Evolutionary conservation across 2,888 invertebrate species (phyloP).

Genomic region (Agrotis exclamationis): DNA sequence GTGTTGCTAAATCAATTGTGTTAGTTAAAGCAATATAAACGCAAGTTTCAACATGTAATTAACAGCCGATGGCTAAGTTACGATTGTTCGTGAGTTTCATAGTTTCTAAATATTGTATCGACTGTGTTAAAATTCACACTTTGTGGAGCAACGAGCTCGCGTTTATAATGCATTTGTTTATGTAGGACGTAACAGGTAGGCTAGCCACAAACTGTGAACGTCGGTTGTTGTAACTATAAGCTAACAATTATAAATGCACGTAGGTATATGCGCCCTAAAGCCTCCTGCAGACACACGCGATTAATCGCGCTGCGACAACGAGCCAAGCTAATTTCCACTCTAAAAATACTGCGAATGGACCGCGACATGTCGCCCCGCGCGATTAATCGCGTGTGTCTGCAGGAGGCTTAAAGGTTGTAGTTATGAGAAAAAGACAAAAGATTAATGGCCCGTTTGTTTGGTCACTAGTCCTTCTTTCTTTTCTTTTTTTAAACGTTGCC

Average conservation of each 20-base stretch:
- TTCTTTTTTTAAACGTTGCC: no score
- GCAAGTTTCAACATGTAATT: slow-evolving; percentile 39
- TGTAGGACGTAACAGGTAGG: slow-evolving; percentile 31
- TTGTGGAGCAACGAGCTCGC: slow-evolving; percentile 19
- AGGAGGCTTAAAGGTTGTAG: no score
- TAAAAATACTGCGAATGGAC: no score
- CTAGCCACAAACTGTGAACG: neutral
- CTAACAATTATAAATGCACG: no score
- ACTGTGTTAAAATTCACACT: slow-evolving; percentile 44
- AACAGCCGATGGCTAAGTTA: slow-evolving; percentile 28
- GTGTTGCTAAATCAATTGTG: slow-evolving; percentile 21
- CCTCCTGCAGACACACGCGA: no score
- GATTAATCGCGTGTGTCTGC: no score
- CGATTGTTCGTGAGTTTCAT: slow-evolving; percentile 27
- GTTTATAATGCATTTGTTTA: slow-evolving; percentile 30
- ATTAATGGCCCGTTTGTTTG: no score
- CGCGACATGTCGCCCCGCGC: no score
- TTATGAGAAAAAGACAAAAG: no score
- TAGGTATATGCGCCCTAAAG: neutral
- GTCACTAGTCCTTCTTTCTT: no score
- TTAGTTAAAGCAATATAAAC: slow-evolving; percentile 14
- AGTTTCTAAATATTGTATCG: slow-evolving; percentile 41
- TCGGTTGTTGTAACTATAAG: neutral
- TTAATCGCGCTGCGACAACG: no score
- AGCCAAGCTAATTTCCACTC: no score